Conservation (phyloP, 2,888 invertebrate genomes). For the Rosalia funebris region DNA sequence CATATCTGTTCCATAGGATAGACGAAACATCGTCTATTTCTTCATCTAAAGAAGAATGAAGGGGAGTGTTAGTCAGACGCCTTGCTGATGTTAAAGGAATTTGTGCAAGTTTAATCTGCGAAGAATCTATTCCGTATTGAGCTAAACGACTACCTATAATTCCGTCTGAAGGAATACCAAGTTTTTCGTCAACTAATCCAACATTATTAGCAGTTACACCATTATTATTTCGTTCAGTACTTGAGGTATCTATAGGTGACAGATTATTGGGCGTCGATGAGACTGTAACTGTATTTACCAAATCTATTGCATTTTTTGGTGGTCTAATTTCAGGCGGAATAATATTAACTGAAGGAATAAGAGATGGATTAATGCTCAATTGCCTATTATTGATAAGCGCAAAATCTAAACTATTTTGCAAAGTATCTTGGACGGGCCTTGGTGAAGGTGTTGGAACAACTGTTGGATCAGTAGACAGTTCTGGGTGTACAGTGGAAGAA, state of each 20-base stretch:
- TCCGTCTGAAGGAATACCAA: slow-evolving; percentile 6
- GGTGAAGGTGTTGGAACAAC: not conserved
- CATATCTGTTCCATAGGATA: slow-evolving; percentile 39
- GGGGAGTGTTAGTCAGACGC: not conserved
- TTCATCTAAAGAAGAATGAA: slow-evolving; percentile 1
- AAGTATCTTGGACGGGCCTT: not conserved
- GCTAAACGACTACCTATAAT: slow-evolving; percentile 5
- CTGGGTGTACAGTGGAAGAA: slow-evolving; percentile 18
- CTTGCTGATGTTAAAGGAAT: slow-evolving; percentile 15
- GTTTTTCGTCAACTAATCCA: not conserved
- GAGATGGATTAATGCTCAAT: slow-evolving; percentile 14
- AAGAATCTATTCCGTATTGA: slow-evolving; percentile 22
- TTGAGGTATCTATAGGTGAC: slow-evolving; percentile 16
- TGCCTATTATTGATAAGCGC: slow-evolving; percentile 6
- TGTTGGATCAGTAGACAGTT: not conserved
- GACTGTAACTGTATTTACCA: slow-evolving; percentile 12
- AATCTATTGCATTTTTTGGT: slow-evolving; percentile 16
- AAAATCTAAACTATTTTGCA: not conserved
- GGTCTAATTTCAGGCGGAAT: slow-evolving; percentile 12
- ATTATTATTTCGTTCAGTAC: too few species aligned
- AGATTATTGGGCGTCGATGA: slow-evolving; percentile 31
- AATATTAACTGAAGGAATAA: slow-evolving; percentile 11
- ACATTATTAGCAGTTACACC: slow-evolving; percentile 8
- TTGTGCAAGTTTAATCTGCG: slow-evolving; percentile 21
- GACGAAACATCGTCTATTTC: slow-evolving; percentile 10